A percentile compares a stretch with the other conserved stretches of the same genome.
Evolutionary conservation across 2,888 invertebrate genomes (phyloP).

Genomic region (Sesia apiformis): DNA sequence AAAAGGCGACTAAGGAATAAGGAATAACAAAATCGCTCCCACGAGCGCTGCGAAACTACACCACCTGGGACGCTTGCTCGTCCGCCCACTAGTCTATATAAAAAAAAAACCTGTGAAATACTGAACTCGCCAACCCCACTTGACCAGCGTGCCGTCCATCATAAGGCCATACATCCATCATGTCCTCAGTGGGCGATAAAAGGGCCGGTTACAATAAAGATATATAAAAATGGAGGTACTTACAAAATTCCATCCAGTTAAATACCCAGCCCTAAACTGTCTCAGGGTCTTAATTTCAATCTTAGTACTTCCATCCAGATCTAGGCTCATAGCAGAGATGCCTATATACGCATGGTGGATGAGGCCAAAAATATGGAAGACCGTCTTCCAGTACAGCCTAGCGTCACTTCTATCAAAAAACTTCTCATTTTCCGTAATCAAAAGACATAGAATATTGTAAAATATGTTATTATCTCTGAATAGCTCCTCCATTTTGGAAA

Average conservation of each 20-base stretch:
- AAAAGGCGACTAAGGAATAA: too few relatives aligned
- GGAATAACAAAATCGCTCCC: too few relatives aligned
- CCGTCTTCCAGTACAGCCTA: constrained; percentile 50
- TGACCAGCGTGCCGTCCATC: too few relatives aligned
- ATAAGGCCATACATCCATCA: too few relatives aligned
- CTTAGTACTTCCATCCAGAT: constrained; percentile 18
- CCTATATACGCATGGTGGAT: constrained; percentile 35
- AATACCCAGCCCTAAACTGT: constrained; percentile 27
- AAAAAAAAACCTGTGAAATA: too few relatives aligned
- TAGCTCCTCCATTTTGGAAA: constrained; percentile 37
- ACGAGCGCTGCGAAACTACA: too few relatives aligned
- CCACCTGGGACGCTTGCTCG: too few relatives aligned
- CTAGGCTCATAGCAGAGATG: constrained; percentile 21
- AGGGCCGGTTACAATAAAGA: too few relatives aligned
- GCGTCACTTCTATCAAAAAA: constrained; percentile 50
- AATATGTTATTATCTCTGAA: constrained; percentile 50
- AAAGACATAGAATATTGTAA: constrained; percentile 51
- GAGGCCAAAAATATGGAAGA: constrained; percentile 34
- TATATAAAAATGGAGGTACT: constrained; percentile 24
- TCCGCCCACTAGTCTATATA: too few relatives aligned
- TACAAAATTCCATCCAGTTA: constrained; percentile 62
- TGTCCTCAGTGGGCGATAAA: too few relatives aligned
- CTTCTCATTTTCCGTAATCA: constrained; percentile 59
- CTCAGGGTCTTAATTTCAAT: constrained; percentile 32
- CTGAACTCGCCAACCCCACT: too few relatives aligned